Conservation (phyloP, 2,113 vertebrate genomes). For the Ictalurus punctatus region DNA sequence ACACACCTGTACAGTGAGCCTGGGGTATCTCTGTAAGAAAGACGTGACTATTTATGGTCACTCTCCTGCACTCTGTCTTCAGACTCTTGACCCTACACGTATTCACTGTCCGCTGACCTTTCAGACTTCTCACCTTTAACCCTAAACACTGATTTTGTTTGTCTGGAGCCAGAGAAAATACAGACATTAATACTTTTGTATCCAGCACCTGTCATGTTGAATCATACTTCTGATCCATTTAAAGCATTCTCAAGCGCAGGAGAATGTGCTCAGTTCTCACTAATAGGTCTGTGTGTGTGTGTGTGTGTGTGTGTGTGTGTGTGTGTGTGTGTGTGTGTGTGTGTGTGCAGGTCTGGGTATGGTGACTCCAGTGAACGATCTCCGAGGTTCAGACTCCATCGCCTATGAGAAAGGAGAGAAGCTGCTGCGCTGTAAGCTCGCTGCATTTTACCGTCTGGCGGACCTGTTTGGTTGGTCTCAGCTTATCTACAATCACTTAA, state of each 20-base stretch:
- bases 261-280: neutral
- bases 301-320: slow-evolving; percentile 4
- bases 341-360: slow-evolving; percentile 86
- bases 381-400: slow-evolving; percentile 94
- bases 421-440: slow-evolving; percentile 89
- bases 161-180: neutral
- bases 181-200: neutral
- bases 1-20: neutral
- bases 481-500: slow-evolving; percentile 98
- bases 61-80: neutral
- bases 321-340: neutral
- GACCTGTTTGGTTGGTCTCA: slow-evolving; percentile 97
- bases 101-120: neutral
- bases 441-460: slow-evolving; percentile 90
- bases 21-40: neutral
- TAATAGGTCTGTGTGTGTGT: neutral
- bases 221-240: neutral
- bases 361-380: slow-evolving; percentile 97
- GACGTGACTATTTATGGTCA: neutral
- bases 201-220: neutral
- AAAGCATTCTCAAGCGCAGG: neutral
- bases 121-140: neutral
- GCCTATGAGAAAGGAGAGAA: slow-evolving; percentile 98
- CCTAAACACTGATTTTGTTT: neutral
- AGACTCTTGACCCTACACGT: neutral